Conservation (phyloP, 2,797 vertebrate species). For the Platyrinchus mystaceus region DNA sequence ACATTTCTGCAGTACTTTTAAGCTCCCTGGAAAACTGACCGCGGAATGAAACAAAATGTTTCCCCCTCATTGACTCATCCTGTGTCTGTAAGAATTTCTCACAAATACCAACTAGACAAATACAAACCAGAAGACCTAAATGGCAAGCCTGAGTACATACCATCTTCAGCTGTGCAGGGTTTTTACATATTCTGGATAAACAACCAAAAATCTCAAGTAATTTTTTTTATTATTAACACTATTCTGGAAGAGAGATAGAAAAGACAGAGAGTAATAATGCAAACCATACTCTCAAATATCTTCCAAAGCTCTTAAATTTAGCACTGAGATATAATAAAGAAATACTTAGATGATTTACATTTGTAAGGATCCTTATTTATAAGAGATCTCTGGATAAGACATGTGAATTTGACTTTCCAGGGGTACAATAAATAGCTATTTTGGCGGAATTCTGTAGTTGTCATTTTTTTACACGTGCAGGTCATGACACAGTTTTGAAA, state of each 20-base stretch:
- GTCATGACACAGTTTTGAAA: background rate
- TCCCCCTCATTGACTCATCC: background rate
- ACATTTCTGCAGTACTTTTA: background rate
- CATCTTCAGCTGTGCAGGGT: background rate
- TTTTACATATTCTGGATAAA: background rate
- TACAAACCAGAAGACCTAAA: background rate
- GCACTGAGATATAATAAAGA: background rate
- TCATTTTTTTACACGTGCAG: background rate
- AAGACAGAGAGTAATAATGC: background rate
- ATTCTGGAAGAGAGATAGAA: background rate
- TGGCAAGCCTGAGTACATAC: background rate
- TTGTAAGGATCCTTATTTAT: background rate
- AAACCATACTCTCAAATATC: background rate
- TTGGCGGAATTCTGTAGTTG: background rate
- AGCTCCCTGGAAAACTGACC: background rate
- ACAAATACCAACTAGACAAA: background rate
- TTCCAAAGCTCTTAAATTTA: background rate
- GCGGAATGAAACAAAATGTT: background rate
- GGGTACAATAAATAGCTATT: background rate
- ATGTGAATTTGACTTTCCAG: background rate
- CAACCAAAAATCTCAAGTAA: background rate
- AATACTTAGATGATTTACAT: background rate
- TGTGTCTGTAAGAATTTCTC: background rate
- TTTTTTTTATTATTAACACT: background rate
- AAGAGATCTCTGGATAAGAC: background rate